phyloP scores from a whole-genome alignment of 2,797 vertebrate genomes.

The Artibeus lituratus region DNA sequence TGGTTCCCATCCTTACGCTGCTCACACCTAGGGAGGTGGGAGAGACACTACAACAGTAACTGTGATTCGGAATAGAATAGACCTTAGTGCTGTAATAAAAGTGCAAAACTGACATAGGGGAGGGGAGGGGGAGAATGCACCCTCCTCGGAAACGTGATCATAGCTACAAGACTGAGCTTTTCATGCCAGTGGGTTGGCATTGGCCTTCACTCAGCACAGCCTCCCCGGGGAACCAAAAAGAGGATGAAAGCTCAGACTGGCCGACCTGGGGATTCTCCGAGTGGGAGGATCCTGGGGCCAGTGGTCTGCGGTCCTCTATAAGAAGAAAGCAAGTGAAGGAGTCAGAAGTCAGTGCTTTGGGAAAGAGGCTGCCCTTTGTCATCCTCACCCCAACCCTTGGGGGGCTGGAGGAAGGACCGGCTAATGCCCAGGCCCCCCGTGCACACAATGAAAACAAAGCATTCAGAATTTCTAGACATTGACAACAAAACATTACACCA shows the following conservation, averaged over 20 bases:
- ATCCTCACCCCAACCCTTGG: too few species aligned
- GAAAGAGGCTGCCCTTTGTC: neutral
- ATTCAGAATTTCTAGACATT: neutral
- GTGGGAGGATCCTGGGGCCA: neutral
- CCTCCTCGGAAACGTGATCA: neutral
- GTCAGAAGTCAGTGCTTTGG: neutral
- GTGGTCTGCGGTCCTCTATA: neutral
- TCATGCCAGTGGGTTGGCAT: neutral
- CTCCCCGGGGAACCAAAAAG: neutral
- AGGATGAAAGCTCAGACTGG: neutral
- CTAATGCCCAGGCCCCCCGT: neutral
- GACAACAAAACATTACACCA: neutral
- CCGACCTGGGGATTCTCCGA: neutral
- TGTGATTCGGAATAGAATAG: neutral
- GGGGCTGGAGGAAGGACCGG: neutral
- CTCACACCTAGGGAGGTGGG: neutral
- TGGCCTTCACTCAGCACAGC: neutral
- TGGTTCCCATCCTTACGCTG: neutral
- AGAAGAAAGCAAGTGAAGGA: neutral
- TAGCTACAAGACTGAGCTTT: neutral
- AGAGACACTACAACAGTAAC: neutral
- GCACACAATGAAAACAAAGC: neutral
- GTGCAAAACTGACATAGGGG: too few species aligned
- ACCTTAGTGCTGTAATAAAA: neutral
- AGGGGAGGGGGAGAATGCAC: neutral